A percentile compares a stretch with the other conserved stretches of the same genome.
Evolutionary conservation across 2,113 vertebrate genomes (phyloP).

Genomic region (Tachysurus vachellii): DNA sequence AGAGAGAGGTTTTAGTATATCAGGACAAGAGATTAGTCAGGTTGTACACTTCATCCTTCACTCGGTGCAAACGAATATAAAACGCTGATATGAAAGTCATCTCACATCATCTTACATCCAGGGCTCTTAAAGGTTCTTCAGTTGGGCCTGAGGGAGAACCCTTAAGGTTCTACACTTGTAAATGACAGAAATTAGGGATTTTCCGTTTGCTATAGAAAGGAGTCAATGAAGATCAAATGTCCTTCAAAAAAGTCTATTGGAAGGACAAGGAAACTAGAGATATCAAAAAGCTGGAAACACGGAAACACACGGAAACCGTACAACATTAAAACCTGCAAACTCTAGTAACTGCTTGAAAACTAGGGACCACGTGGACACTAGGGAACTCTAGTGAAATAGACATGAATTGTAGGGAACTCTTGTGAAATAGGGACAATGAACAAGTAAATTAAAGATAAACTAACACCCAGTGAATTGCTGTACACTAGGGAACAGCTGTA

Average conservation of each 20-base stretch:
- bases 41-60: background rate
- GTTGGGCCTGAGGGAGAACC: background rate
- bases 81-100: background rate
- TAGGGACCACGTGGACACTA: background rate
- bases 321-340: background rate
- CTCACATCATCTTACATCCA: background rate
- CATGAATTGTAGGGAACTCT: background rate
- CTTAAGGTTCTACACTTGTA: background rate
- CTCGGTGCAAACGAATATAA: background rate
- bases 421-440: background rate
- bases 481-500: background rate
- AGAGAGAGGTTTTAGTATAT: constrained; percentile 1
- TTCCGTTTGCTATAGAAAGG: background rate
- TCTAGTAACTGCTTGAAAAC: background rate
- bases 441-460: too few relatives aligned
- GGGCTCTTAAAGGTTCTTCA: background rate
- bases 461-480: background rate
- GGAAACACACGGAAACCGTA: background rate
- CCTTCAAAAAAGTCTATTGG: too few relatives aligned
- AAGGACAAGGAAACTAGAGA: background rate
- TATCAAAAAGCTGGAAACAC: background rate
- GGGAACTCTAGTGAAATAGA: background rate
- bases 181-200: background rate
- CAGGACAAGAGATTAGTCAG: background rate
- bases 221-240: background rate